These are phyloP conservation scores for Todus mexicanus DNA, from an alignment of 2,797 vertebrate genomes.

Conservation along the genomic window DNA sequence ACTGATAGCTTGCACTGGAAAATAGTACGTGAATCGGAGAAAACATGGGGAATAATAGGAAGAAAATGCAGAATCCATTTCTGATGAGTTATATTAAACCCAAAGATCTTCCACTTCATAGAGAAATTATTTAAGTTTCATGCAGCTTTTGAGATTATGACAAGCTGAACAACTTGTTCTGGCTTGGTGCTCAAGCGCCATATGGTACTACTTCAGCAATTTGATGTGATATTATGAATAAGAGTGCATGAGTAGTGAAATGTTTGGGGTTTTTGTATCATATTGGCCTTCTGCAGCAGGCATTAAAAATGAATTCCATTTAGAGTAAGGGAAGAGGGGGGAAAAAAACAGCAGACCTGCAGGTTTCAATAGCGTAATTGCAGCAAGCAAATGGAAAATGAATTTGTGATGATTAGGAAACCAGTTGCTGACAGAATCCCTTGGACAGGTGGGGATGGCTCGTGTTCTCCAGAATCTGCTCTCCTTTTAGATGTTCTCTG, in stretches of 20 bases:
- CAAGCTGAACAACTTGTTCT: constrained; percentile 69
- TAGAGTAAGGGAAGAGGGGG: not conserved
- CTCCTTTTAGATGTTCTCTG: not conserved
- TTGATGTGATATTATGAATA: constrained; percentile 72
- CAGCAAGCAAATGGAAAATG: not conserved
- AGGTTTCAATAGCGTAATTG: not conserved
- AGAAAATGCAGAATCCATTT: constrained; percentile 44
- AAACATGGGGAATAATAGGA: constrained; percentile 14
- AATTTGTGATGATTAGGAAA: not conserved
- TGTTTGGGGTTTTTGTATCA: constrained; percentile 62
- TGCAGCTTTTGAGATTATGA: constrained; percentile 69
- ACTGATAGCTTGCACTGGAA: constrained; percentile 17
- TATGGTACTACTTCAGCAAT: constrained; percentile 70
- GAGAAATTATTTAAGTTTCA: constrained; percentile 72
- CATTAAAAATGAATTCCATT: constrained; percentile 42
- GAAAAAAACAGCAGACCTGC: not conserved
- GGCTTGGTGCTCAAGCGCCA: constrained; percentile 57
- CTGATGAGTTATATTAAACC: constrained; percentile 54
- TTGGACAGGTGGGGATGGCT: not conserved
- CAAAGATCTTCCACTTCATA: constrained; percentile 67
- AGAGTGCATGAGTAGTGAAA: constrained; percentile 68
- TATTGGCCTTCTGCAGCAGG: constrained; percentile 62
- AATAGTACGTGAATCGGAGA: constrained; percentile 7
- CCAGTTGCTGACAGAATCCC: not conserved
- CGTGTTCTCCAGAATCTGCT: not conserved